Evolutionary conservation across 2,888 invertebrate species (phyloP), one percentile per base, ranked within the genome.

Genomic region (Chelonus formosanus): DNA sequence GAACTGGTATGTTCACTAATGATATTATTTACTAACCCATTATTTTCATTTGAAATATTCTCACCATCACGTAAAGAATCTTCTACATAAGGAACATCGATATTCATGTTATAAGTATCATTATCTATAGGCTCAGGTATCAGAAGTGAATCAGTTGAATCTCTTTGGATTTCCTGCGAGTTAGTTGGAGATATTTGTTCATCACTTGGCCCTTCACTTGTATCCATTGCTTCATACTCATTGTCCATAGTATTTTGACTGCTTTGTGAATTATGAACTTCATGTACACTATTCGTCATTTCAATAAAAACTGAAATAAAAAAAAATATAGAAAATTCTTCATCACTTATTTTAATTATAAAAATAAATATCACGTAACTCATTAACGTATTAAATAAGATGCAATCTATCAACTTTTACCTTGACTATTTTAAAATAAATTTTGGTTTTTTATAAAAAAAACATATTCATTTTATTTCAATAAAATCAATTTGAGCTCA

Each of bases 151-250:
- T 68, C 60, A 34, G 48, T 60, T 20, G n/a, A n/a, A 10, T 67
- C 67, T 5, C 35, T 8, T 31, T 20, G 47, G n/a, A 59, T 61
- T 55, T 70, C 55, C 32, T 60, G 56, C 5, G 54, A 3, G 3
- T 53, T n/a, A 8, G 5, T 43, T 10, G 20, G 40, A 40, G 54
- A 54, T 40, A 55, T 58, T 43, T 59, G 40, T 5, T 68, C 68
- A 6, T 20, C 48, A 40, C 48, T 53, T 5, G 56, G 64, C 1
- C 63, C 45, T 5, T 72, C 67, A 34, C 53, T 69, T 3, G 68
- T 67, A 6, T 74, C 75, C 71, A 75, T 72, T 20, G 67, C 34
- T 54, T 74, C 73, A 43, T 71, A 70, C 47, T 44, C 64, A 20
- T 57, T 68, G 3, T 66, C 67, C 10, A 66, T 65, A 36, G 53